A percentile compares a stretch with the other conserved stretches of the same genome.
Conservation (phyloP, 2,797 vertebrate genomes). For the Sebastes cheni region DNA sequence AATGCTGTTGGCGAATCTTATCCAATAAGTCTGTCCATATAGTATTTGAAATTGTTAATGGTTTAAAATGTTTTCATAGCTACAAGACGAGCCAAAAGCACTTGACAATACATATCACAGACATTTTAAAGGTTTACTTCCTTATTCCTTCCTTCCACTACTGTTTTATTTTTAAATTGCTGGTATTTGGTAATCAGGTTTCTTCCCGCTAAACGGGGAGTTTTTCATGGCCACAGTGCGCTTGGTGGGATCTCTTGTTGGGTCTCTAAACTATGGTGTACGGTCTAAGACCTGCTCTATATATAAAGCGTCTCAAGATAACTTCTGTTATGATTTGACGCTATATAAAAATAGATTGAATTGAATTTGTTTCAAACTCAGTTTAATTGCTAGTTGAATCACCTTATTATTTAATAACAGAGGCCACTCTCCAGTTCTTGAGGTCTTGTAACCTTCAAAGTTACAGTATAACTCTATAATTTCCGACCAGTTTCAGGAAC, state of each 20-base stretch:
- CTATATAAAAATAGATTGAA: too few relatives aligned
- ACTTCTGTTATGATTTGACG: too few relatives aligned
- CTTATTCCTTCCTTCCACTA: not conserved
- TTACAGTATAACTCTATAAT: not conserved
- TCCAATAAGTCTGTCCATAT: not conserved
- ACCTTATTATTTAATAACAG: not conserved
- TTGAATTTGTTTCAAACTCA: not conserved
- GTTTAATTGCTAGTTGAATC: not conserved
- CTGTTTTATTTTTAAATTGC: not conserved
- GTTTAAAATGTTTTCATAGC: not conserved
- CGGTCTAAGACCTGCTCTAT: too few relatives aligned
- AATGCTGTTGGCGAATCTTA: not conserved
- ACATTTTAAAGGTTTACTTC: not conserved
- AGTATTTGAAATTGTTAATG: not conserved
- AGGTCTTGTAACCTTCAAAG: not conserved
- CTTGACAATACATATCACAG: not conserved
- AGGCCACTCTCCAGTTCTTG: not conserved
- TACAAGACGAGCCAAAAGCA: not conserved
- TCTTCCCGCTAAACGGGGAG: too few relatives aligned
- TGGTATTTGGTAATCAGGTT: not conserved
- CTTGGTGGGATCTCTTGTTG: too few relatives aligned
- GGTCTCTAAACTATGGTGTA: too few relatives aligned
- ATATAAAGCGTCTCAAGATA: too few relatives aligned
- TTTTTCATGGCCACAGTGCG: too few relatives aligned
- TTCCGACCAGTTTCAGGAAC: too few relatives aligned